These are phyloP conservation scores for Talpa occidentalis DNA, from an alignment of 2,113 vertebrate genomes.

Conservation along the genomic window DNA sequence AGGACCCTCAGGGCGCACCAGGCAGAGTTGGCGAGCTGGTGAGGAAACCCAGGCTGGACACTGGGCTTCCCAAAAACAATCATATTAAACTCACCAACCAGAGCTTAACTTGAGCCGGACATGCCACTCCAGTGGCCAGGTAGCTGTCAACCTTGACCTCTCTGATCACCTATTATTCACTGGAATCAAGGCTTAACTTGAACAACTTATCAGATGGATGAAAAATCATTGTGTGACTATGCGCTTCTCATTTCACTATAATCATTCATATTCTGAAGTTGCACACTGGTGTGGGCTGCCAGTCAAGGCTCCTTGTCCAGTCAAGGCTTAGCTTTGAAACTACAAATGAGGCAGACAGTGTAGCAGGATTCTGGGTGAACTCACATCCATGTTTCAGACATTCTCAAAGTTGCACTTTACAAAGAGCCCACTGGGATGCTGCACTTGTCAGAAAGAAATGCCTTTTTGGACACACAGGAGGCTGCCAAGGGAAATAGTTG, in stretches of 20 bases:
- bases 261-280: neutral
- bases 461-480: neutral
- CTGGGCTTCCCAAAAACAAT: neutral
- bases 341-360: neutral
- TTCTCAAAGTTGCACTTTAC: neutral
- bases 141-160: neutral
- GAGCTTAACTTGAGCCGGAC: neutral
- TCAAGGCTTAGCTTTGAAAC: neutral
- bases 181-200: neutral
- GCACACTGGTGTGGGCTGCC: neutral
- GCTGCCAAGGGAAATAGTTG: neutral
- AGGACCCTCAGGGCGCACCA: neutral
- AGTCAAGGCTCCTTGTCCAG: neutral
- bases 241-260: neutral
- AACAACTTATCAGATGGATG: neutral
- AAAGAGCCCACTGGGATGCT: neutral
- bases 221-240: neutral
- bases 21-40: neutral
- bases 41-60: neutral
- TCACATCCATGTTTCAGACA: neutral
- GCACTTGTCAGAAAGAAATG: neutral
- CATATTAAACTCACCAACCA: neutral
- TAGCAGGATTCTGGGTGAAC: neutral
- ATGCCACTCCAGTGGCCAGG: accelerated
- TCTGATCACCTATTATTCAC: neutral